Evolutionary conservation across 92 coral and sea anemone genomes (phyloP).

Genomic region (Plumapathes pennacea): DNA sequence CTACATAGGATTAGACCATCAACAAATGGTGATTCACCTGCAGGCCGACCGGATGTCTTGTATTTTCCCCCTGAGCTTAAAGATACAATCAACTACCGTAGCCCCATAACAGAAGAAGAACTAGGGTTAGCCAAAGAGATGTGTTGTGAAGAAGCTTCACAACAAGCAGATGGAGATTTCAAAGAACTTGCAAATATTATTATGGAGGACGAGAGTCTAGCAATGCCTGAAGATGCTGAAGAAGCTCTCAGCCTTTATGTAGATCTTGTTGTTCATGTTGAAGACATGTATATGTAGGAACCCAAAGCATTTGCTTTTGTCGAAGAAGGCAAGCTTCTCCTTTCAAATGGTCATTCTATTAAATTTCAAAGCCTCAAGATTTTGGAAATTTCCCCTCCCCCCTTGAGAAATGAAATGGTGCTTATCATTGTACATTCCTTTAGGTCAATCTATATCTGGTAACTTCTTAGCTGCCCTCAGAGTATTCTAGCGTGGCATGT

Average conservation of each 20-base stretch:
- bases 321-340: no score
- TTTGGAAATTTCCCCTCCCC: no score
- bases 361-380: no score
- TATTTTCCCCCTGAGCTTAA: conserved; percentile 18
- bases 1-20: conserved; percentile 18
- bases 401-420: no score
- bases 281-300: conserved; percentile 1
- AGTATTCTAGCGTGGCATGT: no score
- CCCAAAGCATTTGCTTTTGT: no score
- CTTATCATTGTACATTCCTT: no score
- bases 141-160: conserved; percentile 5
- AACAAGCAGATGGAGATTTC: conserved; percentile 10
- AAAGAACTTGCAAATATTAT: background rate
- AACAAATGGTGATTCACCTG: conserved; percentile 9
- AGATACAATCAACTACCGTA: conserved; percentile 4
- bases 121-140: conserved; percentile 7
- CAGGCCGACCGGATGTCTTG: conserved; percentile 20
- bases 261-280: conserved; percentile 7
- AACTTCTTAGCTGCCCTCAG: no score
- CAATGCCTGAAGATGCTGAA: conserved; percentile 15
- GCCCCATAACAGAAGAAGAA: conserved; percentile 7
- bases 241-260: conserved; percentile 6
- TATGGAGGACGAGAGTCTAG: conserved; percentile 3
- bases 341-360: no score
- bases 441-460: no score